These are phyloP conservation scores for Hydropsyche betteni DNA, from an alignment of 2,888 invertebrate species.

Conservation along the genomic window DNA sequence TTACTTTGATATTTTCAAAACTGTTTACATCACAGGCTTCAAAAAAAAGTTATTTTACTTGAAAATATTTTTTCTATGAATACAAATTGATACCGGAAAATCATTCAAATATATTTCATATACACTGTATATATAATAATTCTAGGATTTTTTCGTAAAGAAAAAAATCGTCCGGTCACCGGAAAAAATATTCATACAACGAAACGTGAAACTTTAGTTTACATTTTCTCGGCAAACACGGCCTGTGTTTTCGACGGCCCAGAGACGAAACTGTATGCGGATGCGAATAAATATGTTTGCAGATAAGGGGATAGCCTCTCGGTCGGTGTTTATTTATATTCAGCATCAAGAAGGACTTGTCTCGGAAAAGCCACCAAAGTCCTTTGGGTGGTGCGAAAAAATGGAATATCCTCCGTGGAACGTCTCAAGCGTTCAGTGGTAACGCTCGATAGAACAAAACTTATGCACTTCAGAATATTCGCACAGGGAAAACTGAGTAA, in stretches of 20 bases:
- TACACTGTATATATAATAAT: too few species aligned
- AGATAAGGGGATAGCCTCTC: slow-evolving; percentile 40
- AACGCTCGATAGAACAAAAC: neutral
- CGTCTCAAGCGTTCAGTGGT: neutral
- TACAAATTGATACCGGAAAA: too few species aligned
- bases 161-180: slow-evolving; percentile 8
- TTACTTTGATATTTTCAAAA: too few species aligned
- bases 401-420: too few species aligned
- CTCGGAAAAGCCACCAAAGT: neutral
- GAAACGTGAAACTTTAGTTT: slow-evolving; percentile 42
- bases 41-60: too few species aligned
- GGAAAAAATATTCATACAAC: slow-evolving; percentile 39
- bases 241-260: slow-evolving; percentile 12
- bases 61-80: too few species aligned
- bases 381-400: too few species aligned
- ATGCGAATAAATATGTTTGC: slow-evolving; percentile 43
- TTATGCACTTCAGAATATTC: too few species aligned
- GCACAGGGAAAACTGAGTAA: too few species aligned
- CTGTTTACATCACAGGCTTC: too few species aligned
- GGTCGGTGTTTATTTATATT: slow-evolving; percentile 42
- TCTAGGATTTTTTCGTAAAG: too few species aligned
- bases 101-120: too few species aligned
- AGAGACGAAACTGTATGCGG: slow-evolving; percentile 36
- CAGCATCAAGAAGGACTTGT: slow-evolving; percentile 3
- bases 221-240: slow-evolving; percentile 42